phyloP scores from a whole-genome alignment of 2,888 invertebrate species.

The Dryobota labecula region DNA sequence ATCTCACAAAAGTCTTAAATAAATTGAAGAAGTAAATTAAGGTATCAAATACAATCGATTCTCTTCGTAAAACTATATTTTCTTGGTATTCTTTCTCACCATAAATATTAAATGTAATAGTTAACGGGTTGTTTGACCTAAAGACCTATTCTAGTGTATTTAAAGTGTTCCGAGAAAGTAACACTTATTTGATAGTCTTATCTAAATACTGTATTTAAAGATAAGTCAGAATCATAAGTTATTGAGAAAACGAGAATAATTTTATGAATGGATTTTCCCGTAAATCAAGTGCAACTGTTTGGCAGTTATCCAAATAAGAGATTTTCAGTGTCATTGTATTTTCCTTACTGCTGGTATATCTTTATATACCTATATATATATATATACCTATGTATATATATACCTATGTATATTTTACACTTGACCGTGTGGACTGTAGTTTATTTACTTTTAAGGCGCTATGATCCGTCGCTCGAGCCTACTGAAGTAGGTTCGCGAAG shows the following conservation, averaged over 20 bases:
- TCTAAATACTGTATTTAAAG: conserved; percentile 14
- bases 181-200: neutral
- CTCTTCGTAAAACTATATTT: neutral
- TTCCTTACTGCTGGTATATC: neutral
- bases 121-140: neutral
- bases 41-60: neutral
- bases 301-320: conserved; percentile 13
- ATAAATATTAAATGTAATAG: neutral
- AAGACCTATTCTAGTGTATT: neutral
- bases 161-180: conserved; percentile 16
- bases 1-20: neutral
- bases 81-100: neutral
- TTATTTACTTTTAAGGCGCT: neutral
- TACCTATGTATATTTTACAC: no score
- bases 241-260: conserved; percentile 15
- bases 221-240: conserved; percentile 25
- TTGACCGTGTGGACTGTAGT: neutral
- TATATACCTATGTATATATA: no score
- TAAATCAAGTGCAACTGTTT: conserved; percentile 19
- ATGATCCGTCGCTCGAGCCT: no score
- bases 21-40: neutral
- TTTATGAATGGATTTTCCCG: conserved; percentile 34
- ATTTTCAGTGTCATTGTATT: conserved; percentile 34
- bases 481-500: no score
- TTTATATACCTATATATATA: neutral